These are phyloP conservation scores for Enteromius argenteus DNA, from an alignment of 2,797 vertebrate species.

Conservation along the genomic window DNA sequence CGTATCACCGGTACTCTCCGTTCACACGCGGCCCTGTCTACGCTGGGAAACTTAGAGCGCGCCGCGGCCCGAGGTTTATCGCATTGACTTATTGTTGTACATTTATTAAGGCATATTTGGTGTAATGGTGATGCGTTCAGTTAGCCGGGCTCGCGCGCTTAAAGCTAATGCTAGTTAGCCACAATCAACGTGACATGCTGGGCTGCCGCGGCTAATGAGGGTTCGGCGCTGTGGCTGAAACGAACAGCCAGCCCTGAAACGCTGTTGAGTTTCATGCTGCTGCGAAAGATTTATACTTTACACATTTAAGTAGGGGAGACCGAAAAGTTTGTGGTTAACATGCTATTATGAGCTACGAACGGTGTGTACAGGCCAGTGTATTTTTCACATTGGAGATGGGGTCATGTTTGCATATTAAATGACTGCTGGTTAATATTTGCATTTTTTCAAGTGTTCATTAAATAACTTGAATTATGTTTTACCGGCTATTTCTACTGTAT, in stretches of 20 bases:
- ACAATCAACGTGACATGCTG: slow-evolving; percentile 13
- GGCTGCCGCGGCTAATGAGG: not conserved
- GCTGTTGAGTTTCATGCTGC: not conserved
- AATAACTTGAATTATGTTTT: not conserved
- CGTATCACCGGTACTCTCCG: slow-evolving; percentile 52
- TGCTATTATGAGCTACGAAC: slow-evolving; percentile 14
- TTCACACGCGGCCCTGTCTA: slow-evolving; percentile 74
- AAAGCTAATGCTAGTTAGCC: slow-evolving; percentile 48
- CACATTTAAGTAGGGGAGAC: not conserved
- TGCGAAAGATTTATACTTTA: not conserved
- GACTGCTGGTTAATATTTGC: not conserved
- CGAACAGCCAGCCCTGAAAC: not conserved
- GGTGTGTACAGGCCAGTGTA: slow-evolving; percentile 23
- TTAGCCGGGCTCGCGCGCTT: slow-evolving; percentile 26
- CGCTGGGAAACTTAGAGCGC: slow-evolving; percentile 69
- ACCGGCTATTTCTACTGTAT: not conserved
- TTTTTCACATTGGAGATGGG: not conserved
- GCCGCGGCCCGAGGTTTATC: not conserved
- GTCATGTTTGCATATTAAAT: not conserved
- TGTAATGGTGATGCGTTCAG: not conserved
- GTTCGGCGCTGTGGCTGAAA: not conserved
- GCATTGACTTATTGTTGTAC: not conserved
- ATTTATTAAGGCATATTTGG: not conserved
- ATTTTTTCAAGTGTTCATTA: not conserved
- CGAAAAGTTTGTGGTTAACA: slow-evolving; percentile 9